Conservation (phyloP, 2,888 invertebrate genomes). For the Limenitis camilla region DNA sequence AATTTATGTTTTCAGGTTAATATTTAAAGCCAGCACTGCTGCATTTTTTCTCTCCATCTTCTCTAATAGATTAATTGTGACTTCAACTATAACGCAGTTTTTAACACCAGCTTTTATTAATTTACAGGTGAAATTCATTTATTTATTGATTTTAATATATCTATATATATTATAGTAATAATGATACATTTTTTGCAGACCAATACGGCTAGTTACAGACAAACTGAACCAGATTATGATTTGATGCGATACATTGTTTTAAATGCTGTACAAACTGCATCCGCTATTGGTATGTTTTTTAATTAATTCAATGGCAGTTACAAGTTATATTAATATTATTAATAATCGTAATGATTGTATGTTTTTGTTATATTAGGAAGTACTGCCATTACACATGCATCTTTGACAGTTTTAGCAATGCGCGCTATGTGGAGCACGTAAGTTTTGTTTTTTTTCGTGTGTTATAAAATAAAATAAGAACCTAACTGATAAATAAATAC, state of each 20-base stretch:
- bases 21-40: conserved; percentile 43
- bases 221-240: conserved; percentile 30
- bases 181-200: conserved; percentile 35
- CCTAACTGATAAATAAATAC: not conserved
- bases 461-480: not conserved
- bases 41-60: conserved; percentile 49
- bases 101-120: conserved; percentile 31
- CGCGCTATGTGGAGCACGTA: conserved; percentile 40
- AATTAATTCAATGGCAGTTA: too few relatives aligned
- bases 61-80: conserved; percentile 39
- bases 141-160: not conserved
- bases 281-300: conserved; percentile 39
- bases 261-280: conserved; percentile 44
- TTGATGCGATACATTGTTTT: conserved; percentile 39
- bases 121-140: conserved; percentile 34
- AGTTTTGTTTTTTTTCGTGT: conserved; percentile 16
- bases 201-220: conserved; percentile 24
- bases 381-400: conserved; percentile 40
- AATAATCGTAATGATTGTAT: too few relatives aligned
- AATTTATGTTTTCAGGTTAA: conserved; percentile 38
- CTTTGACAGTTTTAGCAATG: conserved; percentile 35
- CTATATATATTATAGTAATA: too few relatives aligned
- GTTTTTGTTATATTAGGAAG: conserved; percentile 39
- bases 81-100: conserved; percentile 37
- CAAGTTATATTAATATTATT: too few relatives aligned